phyloP scores from a whole-genome alignment of 92 coral and sea anemone species.

The Palythoa heliodiscus region DNA sequence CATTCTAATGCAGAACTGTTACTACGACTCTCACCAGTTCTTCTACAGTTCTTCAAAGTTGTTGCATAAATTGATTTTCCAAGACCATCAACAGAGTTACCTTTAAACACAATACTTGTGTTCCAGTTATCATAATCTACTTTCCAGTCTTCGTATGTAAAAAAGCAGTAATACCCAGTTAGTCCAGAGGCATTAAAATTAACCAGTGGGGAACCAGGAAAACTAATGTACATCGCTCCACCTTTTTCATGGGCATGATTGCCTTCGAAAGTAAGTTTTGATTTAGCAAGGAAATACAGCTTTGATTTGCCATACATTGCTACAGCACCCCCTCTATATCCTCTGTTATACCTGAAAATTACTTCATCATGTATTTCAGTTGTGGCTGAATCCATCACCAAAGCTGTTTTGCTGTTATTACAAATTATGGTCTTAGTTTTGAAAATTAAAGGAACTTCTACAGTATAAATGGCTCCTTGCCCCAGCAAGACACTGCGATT shows the following conservation, averaged over 20 bases:
- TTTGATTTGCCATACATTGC: slow-evolving; percentile 84
- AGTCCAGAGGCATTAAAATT: slow-evolving; percentile 72
- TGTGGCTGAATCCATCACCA: slow-evolving; percentile 73
- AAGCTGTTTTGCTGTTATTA: slow-evolving; percentile 71
- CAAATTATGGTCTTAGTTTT: slow-evolving; percentile 42
- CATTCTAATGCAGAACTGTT: slow-evolving; percentile 71
- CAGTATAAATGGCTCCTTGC: slow-evolving; percentile 80
- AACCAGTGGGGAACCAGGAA: slow-evolving; percentile 84
- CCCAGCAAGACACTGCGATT: slow-evolving; percentile 62
- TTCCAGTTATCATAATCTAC: slow-evolving; percentile 63
- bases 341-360: slow-evolving; percentile 65
- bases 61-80: slow-evolving; percentile 88
- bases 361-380: slow-evolving; percentile 61
- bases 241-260: slow-evolving; percentile 78
- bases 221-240: slow-evolving; percentile 84
- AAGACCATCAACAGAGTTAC: slow-evolving; percentile 55
- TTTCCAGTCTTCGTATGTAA: slow-evolving; percentile 49
- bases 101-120: slow-evolving; percentile 65
- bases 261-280: slow-evolving; percentile 58
- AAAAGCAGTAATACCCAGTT: slow-evolving; percentile 71
- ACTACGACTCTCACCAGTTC: slow-evolving; percentile 57
- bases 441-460: slow-evolving; percentile 77
- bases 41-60: slow-evolving; percentile 76
- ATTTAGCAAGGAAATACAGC: slow-evolving; percentile 53
- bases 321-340: slow-evolving; percentile 87